Evolutionary conservation across 2,888 invertebrate species (phyloP).

Genomic region (Frankliniella intonsa): DNA sequence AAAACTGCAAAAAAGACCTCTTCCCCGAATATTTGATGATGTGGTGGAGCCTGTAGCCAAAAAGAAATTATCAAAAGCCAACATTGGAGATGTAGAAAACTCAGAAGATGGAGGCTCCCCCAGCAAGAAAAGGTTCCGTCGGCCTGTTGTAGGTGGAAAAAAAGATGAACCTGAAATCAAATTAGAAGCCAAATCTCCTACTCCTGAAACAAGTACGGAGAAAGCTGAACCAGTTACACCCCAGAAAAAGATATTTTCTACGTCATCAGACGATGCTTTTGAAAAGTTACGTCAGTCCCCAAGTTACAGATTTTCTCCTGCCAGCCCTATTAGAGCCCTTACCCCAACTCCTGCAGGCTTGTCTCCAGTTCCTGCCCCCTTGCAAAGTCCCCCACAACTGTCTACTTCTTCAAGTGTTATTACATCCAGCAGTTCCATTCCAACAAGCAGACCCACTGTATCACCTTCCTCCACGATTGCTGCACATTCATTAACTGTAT

Average conservation of each 20-base stretch:
- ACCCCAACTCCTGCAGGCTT: background rate
- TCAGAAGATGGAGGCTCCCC: constrained; percentile 33
- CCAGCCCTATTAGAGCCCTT: background rate
- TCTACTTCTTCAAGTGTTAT: background rate
- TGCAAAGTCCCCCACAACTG: background rate
- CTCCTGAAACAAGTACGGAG: constrained; percentile 15
- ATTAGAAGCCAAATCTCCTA: constrained; percentile 32
- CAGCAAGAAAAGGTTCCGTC: constrained; percentile 31
- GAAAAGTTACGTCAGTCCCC: constrained; percentile 33
- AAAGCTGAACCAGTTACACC: constrained; percentile 33
- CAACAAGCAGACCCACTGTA: background rate
- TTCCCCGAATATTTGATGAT: constrained; percentile 51
- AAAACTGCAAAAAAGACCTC: constrained; percentile 43
- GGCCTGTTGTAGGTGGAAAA: constrained; percentile 25
- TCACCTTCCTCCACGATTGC: background rate
- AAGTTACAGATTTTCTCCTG: background rate
- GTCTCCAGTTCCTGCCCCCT: background rate
- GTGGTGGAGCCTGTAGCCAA: constrained; percentile 32
- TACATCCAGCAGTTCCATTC: background rate
- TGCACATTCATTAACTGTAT: background rate
- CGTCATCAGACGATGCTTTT: constrained; percentile 38
- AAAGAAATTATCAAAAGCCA: constrained; percentile 29
- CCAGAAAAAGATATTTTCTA: constrained; percentile 36
- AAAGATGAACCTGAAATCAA: constrained; percentile 29
- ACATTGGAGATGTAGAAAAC: background rate